Evolutionary conservation across 2,888 invertebrate species (phyloP), one percentile per base, ranked within the genome.

Genomic region (Listrodromus nycthemerus): DNA sequence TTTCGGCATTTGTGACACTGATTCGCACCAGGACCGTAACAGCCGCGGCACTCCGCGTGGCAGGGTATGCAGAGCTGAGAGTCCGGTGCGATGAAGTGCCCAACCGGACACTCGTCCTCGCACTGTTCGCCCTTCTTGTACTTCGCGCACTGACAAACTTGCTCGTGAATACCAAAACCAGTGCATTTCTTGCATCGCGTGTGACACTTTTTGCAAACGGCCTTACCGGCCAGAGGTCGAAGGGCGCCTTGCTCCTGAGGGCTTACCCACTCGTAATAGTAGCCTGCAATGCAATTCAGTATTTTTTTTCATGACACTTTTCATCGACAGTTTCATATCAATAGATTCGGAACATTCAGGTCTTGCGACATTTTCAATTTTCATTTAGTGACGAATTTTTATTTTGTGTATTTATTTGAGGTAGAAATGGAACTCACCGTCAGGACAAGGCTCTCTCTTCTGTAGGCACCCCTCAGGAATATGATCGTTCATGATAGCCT

Each of bases 131-230:
- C 97, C 82, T 97, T 95, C 89, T 97, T 97, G 93, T 96, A 98
- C 78, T 96, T 96, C 33, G 96, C 95, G 92, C 99, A 99, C 87
- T 97, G 96, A 92, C 99, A 99, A 5, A 97, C 96, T 90, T 96
- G 96, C 88, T 96, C 96, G 89, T 98, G 97, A 88, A 97, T 97
- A 30, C 98, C 98, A 90, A 97, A 98, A 1, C 97, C 97, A 7
- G 96, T 96, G 92, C 99, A 99, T 85, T 96, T 96, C 87, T 96
- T 96, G 92, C 99, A 99, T 55, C 97, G 94, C 0, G 97, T 96
- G 94, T 99, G 98, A 91, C 99, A 99, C 92, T 96, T 97, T 83
- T 97, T 95, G 91, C 99, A 99, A 45, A 98, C 96, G 1, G 96
- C 96, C 94, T 97, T 98, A 41, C 97, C 98, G 41, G 97, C 97